Conservation (phyloP, 1,140 invertebrate genomes). For the Whitmania pigra region DNA sequence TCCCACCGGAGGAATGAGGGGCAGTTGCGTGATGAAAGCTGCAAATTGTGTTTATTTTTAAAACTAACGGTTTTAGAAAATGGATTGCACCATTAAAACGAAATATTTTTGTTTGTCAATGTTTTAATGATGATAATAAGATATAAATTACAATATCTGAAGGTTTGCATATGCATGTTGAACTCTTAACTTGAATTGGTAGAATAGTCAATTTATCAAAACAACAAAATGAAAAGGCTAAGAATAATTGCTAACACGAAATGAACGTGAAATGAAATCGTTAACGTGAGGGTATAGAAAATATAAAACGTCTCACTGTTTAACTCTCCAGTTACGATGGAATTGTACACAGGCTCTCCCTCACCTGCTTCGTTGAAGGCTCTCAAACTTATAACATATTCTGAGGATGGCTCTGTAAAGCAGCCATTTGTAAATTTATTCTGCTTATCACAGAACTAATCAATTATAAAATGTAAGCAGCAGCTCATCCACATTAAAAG, state of each 20-base stretch:
- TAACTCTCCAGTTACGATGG: conserved; percentile 57
- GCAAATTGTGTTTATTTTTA: conserved; percentile 19
- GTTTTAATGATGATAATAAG: conserved; percentile 1
- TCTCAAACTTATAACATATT: conserved; percentile 85
- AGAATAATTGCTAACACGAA: not conserved
- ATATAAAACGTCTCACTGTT: conserved; percentile 26
- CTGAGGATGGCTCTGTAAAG: conserved; percentile 62
- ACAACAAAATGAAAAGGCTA: not conserved
- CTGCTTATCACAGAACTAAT: too few relatives aligned
- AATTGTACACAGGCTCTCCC: conserved; percentile 78
- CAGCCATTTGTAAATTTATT: conserved; percentile 28
- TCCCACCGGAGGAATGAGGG: conserved; percentile 74
- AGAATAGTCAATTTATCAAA: not conserved
- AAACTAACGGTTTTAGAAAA: conserved; percentile 35
- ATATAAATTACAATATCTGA: not conserved
- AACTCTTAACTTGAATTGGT: not conserved
- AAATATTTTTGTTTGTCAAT: not conserved
- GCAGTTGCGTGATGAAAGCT: conserved; percentile 42
- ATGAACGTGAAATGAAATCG: too few relatives aligned
- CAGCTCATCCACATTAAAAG: too few relatives aligned
- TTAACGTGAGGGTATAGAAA: too few relatives aligned
- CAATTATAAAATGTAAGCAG: too few relatives aligned
- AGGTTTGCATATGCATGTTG: not conserved
- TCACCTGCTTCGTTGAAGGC: conserved; percentile 80
- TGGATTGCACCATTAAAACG: conserved; percentile 34